These are phyloP conservation scores for Drosophila burlai DNA, from an alignment of 1,140 invertebrate species.

Conservation along the genomic window DNA sequence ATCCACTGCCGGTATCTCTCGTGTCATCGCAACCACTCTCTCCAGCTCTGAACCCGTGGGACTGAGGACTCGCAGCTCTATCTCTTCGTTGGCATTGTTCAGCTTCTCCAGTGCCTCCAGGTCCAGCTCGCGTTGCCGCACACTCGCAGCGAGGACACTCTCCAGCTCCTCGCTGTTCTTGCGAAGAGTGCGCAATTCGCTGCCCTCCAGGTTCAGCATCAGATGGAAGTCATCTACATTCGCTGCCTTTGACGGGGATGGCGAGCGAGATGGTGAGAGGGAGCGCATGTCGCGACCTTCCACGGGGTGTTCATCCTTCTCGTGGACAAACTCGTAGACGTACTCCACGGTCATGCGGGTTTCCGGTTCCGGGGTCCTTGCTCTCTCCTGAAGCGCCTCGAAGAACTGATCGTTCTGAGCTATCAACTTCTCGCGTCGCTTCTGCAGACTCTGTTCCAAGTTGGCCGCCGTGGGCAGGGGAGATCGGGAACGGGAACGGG, in stretches of 20 bases:
- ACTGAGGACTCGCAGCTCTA: slow-evolving; percentile 61
- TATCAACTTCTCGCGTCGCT: slow-evolving; percentile 58
- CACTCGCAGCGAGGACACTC: slow-evolving; percentile 35
- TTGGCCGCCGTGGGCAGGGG: slow-evolving; percentile 65
- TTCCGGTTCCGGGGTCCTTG: slow-evolving; percentile 59
- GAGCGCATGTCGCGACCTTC: slow-evolving; percentile 55
- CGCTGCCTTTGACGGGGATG: neutral
- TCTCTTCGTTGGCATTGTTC: slow-evolving; percentile 65
- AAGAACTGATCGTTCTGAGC: slow-evolving; percentile 74
- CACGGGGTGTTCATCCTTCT: neutral
- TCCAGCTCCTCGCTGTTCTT: slow-evolving; percentile 62
- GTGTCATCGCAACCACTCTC: slow-evolving; percentile 17
- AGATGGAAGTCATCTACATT: slow-evolving; percentile 56
- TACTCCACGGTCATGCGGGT: slow-evolving; percentile 58
- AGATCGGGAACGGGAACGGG: slow-evolving; percentile 70
- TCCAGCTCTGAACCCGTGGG: slow-evolving; percentile 47
- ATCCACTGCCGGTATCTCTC: slow-evolving; percentile 34
- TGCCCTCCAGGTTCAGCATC: slow-evolving; percentile 68
- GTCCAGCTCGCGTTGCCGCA: slow-evolving; percentile 51
- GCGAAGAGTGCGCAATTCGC: slow-evolving; percentile 42
- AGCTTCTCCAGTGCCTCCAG: slow-evolving; percentile 61
- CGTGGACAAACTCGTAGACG: slow-evolving; percentile 58
- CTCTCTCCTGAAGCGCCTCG: slow-evolving; percentile 56
- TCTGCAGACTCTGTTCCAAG: slow-evolving; percentile 63
- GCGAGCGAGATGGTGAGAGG: slow-evolving; percentile 45